Evolutionary conservation across 2,888 invertebrate genomes (phyloP), one percentile per base, ranked within the genome.

Genomic region (Trichogramma dendrolimi): DNA sequence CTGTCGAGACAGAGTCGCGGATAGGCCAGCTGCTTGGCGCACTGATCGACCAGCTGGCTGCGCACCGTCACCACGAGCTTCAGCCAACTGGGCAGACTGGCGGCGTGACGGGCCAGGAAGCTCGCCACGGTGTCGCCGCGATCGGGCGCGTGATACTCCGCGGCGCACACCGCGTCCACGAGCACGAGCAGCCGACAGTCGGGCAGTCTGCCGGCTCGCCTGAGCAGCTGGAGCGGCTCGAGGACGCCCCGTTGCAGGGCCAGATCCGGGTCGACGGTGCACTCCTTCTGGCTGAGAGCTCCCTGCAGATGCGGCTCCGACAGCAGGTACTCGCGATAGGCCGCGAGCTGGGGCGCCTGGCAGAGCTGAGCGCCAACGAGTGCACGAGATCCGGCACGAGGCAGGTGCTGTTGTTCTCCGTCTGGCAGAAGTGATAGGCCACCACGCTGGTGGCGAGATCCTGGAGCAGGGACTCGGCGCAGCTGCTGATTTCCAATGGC

Each of bases 381-480:
- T 96, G 96, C 47, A 97, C 92, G 76, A 97, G 94, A 80, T 97
- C 97, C 52, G 97, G 94, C 69, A 97, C 94, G 65, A 94, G 83
- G 77, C 97, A 97, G n/a, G 96, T 96, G 72, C 89, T 87, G 79
- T 94, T 94, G 78, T 96, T 94, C 79, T 96, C 96, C 11, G 94
- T 93, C 85, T 90, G 84, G 76, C 96, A 96, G 76, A 96, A 94
- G 79, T 96, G 96, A 80, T 94, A 96, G 58, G 94, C 96, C 7
- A 96, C 95, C 40, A 96, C 90, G 75, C 90, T 89, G 2, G 89
- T 87, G 0, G 94, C 92, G 56, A 90, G 77, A 56, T 80, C 80
- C 55, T 78, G 72, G 63, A 87, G 68, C 76, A 75, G 64, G 27
- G 27, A 27, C 27, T 27, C 27, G 27, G 27, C 3, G 27, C 2